Evolutionary conservation across 2,797 vertebrate species (phyloP).

Genomic region (Lacerta agilis): DNA sequence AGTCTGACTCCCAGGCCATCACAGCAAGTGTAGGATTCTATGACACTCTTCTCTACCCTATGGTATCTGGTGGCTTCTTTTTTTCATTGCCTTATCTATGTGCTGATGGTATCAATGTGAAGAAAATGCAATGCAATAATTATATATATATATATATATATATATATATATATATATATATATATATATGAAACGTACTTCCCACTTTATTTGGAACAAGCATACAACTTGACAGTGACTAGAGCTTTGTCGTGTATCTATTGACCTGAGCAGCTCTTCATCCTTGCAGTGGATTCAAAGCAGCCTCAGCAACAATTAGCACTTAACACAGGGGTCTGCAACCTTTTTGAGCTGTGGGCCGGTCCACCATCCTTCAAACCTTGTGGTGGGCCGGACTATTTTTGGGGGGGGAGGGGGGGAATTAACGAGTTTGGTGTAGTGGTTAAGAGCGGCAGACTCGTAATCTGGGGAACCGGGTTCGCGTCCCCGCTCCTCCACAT

Average conservation of each 20-base stretch:
- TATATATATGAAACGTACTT: constrained; percentile 30
- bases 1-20: too few species aligned
- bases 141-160: too few species aligned
- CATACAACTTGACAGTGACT: constrained; percentile 39
- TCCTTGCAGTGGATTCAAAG: constrained; percentile 4
- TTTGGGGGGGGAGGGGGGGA: too few species aligned
- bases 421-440: too few species aligned
- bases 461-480: too few species aligned
- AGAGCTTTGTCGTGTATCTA: constrained; percentile 2
- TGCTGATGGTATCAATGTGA: constrained; percentile 44
- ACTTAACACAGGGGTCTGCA: not conserved
- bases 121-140: constrained; percentile 23
- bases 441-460: too few species aligned
- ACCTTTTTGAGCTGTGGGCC: too few species aligned
- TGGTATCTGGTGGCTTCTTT: not conserved
- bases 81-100: constrained; percentile 22
- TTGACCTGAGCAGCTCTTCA: constrained; percentile 27
- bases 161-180: too few species aligned
- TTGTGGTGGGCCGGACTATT: too few species aligned
- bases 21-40: not conserved
- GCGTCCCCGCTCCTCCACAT: too few species aligned
- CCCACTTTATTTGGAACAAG: constrained; percentile 44
- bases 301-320: not conserved
- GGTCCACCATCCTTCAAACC: too few species aligned
- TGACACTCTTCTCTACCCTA: not conserved